Evolutionary conservation across 2,113 vertebrate species (phyloP).

Genomic region (Toxotes chatareus): DNA sequence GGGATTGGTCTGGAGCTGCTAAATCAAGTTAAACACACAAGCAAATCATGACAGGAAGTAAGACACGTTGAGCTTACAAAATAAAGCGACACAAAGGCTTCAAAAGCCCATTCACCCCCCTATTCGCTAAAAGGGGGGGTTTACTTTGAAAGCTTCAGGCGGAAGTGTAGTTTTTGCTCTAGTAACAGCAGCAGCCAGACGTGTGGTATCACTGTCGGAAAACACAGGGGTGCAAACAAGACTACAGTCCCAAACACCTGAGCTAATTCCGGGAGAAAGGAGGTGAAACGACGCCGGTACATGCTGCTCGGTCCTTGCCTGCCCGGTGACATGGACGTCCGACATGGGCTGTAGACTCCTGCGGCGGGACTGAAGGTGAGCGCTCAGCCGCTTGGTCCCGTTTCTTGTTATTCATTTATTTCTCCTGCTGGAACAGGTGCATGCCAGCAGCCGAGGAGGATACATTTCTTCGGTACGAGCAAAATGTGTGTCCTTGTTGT

Average conservation of each 20-base stretch:
- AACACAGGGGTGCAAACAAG: constrained; percentile 64
- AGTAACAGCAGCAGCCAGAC: constrained; percentile 43
- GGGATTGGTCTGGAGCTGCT: constrained; percentile 37
- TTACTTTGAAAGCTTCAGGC: constrained; percentile 57
- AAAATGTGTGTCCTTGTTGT: not conserved
- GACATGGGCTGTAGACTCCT: constrained; percentile 71
- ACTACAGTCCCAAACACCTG: constrained; percentile 23
- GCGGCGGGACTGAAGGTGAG: constrained; percentile 82
- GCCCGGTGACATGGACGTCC: constrained; percentile 70
- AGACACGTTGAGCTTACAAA: not conserved
- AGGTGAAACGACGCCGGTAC: constrained; percentile 18
- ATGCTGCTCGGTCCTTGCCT: constrained; percentile 20
- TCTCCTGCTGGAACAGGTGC: constrained; percentile 62
- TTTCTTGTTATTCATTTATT: constrained; percentile 56
- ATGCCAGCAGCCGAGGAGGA: not conserved
- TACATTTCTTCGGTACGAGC: not conserved
- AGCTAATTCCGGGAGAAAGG: constrained; percentile 17
- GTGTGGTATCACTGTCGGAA: constrained; percentile 64
- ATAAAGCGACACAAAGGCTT: not conserved
- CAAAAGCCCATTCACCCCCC: rapidly evolving
- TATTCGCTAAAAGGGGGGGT: rapidly evolving
- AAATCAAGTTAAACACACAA: constrained; percentile 20
- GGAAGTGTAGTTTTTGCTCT: constrained; percentile 35
- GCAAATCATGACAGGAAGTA: constrained; percentile 11
- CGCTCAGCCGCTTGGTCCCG: constrained; percentile 34